Evolutionary conservation across 2,888 invertebrate genomes (phyloP).

Genomic region (Drosophila sordidapex): DNA sequence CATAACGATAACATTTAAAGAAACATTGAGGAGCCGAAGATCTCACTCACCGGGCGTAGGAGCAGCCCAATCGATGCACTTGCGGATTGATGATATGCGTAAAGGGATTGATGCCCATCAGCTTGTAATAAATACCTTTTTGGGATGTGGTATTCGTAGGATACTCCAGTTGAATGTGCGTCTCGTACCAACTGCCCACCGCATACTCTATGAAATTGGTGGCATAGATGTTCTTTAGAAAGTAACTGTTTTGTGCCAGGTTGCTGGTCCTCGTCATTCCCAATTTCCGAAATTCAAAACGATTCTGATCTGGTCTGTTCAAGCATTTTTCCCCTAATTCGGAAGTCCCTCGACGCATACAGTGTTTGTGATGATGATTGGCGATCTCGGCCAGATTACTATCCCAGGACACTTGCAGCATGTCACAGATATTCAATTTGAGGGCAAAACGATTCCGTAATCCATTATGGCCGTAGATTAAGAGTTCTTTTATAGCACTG

Average conservation of each 20-base stretch:
- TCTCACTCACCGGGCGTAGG: constrained; percentile 35
- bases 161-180: constrained; percentile 6
- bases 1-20: background rate
- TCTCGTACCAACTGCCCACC: constrained; percentile 35
- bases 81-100: constrained; percentile 29
- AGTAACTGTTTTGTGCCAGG: constrained; percentile 15
- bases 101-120: constrained; percentile 27
- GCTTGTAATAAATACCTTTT: accelerated
- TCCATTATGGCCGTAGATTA: constrained; percentile 47
- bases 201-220: constrained; percentile 19
- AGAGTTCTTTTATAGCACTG: accelerated
- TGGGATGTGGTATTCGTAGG: background rate
- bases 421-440: constrained; percentile 25
- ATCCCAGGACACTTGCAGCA: constrained; percentile 36
- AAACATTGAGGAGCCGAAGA: accelerated
- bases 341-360: background rate
- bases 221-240: constrained; percentile 17
- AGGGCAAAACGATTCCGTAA: constrained; percentile 46
- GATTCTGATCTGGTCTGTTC: background rate
- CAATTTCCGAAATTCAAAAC: background rate
- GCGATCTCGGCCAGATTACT: constrained; percentile 28
- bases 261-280: background rate
- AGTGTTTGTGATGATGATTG: constrained; percentile 26
- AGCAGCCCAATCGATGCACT: constrained; percentile 35
- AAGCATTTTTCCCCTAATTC: accelerated